phyloP scores from a whole-genome alignment of 2,888 invertebrate genomes.

The Cheilosia vernalis region DNA sequence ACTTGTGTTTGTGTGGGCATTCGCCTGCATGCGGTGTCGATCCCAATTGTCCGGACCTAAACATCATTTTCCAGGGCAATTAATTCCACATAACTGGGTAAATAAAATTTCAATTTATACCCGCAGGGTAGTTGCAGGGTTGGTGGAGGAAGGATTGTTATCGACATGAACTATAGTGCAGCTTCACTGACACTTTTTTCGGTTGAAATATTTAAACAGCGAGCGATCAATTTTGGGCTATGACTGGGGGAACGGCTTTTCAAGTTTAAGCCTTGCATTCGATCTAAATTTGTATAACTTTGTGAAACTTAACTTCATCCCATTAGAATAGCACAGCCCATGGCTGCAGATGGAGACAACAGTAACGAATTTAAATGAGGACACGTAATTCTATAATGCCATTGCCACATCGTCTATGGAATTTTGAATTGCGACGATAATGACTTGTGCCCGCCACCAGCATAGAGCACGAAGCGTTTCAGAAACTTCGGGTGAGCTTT shows the following conservation, averaged over 20 bases:
- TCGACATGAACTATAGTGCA: slow-evolving; percentile 13
- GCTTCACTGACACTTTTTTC: slow-evolving; percentile 10
- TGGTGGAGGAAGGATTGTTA: neutral
- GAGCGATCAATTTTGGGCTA: neutral
- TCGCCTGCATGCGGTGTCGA: slow-evolving; percentile 13
- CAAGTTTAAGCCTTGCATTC: slow-evolving; percentile 1
- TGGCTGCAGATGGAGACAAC: slow-evolving; percentile 15
- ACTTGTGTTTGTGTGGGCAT: slow-evolving; percentile 2
- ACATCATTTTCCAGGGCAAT: slow-evolving; percentile 63
- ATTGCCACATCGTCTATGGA: slow-evolving; percentile 37
- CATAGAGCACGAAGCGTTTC: no score
- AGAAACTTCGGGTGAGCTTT: no score
- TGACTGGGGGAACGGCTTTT: neutral
- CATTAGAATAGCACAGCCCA: neutral
- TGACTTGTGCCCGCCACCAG: neutral
- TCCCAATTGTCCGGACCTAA: slow-evolving; percentile 41
- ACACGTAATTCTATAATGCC: slow-evolving; percentile 35
- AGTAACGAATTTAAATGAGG: slow-evolving; percentile 48
- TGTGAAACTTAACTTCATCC: neutral
- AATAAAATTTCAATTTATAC: slow-evolving; percentile 66
- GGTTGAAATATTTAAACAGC: slow-evolving; percentile 13
- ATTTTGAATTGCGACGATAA: slow-evolving; percentile 19
- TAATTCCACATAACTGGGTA: slow-evolving; percentile 67
- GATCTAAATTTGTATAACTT: slow-evolving; percentile 6
- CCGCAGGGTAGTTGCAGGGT: neutral